These are phyloP conservation scores for Ligdia adustata DNA, from an alignment of 2,888 invertebrate species.

Conservation along the genomic window DNA sequence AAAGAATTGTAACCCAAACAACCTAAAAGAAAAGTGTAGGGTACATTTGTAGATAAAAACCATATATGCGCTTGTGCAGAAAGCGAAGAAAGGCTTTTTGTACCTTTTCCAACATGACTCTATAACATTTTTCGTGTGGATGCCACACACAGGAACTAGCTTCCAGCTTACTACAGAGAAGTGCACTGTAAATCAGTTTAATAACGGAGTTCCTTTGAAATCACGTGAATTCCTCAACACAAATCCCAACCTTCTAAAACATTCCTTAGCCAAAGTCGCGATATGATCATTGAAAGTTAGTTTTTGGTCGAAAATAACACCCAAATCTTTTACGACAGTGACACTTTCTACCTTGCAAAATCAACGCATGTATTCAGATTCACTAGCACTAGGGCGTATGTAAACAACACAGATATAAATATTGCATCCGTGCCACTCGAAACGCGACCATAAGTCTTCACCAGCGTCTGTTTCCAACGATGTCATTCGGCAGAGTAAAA, in stretches of 20 bases:
- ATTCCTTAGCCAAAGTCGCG: neutral
- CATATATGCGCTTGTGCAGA: no score
- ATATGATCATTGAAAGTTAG: conserved; percentile 1
- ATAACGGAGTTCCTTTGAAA: neutral
- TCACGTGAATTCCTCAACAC: neutral
- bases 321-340: neutral
- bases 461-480: neutral
- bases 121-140: no score
- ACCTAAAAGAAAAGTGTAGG: no score
- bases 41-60: no score
- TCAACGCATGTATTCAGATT: neutral
- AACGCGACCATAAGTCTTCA: neutral
- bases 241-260: neutral
- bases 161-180: neutral
- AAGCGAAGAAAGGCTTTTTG: no score
- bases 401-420: neutral
- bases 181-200: neutral
- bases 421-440: neutral
- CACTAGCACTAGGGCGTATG: neutral
- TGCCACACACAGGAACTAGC: neutral
- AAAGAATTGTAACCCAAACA: no score
- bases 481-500: neutral
- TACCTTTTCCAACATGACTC: no score
- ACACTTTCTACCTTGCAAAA: neutral
- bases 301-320: neutral